Evolutionary conservation across 1,140 invertebrate genomes (phyloP).

Genomic region (Ctenoplectra terminalis): DNA sequence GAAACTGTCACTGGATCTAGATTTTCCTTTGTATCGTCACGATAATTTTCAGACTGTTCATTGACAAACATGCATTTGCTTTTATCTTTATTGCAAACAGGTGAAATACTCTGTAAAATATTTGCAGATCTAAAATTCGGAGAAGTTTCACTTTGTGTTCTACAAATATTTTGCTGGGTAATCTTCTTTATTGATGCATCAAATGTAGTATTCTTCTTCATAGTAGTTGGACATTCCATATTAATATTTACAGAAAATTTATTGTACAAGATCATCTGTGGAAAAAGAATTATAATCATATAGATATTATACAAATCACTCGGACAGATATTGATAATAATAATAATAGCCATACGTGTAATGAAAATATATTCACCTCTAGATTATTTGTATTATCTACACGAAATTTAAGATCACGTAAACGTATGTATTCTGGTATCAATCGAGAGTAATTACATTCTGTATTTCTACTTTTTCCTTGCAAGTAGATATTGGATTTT

Average conservation of each 20-base stretch:
- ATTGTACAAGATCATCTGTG: slow-evolving; percentile 70
- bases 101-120: background rate
- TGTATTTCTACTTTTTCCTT: slow-evolving; percentile 32
- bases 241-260: slow-evolving; percentile 68
- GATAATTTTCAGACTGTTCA: slow-evolving; percentile 14
- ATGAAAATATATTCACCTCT: slow-evolving; percentile 63
- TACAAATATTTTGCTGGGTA: slow-evolving; percentile 1
- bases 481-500: slow-evolving; percentile 8
- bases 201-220: slow-evolving; percentile 6
- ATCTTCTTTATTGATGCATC: background rate
- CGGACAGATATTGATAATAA: background rate
- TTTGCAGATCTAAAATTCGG: slow-evolving; percentile 1
- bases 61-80: background rate
- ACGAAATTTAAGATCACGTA: slow-evolving; percentile 74
- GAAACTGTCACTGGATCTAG: slow-evolving; percentile 49
- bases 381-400: slow-evolving; percentile 60
- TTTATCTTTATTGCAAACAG: background rate
- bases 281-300: slow-evolving; percentile 24
- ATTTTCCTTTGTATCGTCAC: slow-evolving; percentile 71
- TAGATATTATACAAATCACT: background rate
- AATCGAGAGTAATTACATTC: slow-evolving; percentile 75
- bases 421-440: slow-evolving; percentile 67
- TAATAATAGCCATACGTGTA: background rate
- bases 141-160: background rate
- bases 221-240: slow-evolving; percentile 24